Conservation (phyloP, 2,113 vertebrate species). For the Corydoras maculifer region DNA sequence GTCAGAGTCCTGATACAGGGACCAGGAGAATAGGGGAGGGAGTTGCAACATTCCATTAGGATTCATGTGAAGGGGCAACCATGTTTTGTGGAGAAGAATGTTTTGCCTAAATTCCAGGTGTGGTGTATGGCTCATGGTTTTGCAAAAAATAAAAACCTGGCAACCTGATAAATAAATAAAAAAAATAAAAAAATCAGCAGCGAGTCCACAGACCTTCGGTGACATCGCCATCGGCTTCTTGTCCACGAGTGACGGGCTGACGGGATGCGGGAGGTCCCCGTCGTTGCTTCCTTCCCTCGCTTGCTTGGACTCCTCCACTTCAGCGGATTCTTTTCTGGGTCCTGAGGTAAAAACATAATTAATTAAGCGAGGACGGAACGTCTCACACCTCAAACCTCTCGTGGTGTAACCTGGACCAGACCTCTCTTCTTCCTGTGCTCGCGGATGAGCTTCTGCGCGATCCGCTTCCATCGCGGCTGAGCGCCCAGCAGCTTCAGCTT, state of each 20-base stretch:
- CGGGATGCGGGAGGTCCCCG: too few relatives aligned
- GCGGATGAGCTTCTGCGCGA: constrained; percentile 88
- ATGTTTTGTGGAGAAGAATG: constrained; percentile 58
- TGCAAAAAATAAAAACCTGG: constrained; percentile 65
- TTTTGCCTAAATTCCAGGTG: constrained; percentile 62
- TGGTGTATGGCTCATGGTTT: constrained; percentile 61
- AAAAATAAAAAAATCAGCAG: too few relatives aligned
- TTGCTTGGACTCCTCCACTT: too few relatives aligned
- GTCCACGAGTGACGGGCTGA: too few relatives aligned
- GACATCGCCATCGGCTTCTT: background rate
- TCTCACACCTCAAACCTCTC: too few relatives aligned
- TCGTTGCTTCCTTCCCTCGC: too few relatives aligned
- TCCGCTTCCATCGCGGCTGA: constrained; percentile 87
- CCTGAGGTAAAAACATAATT: too few relatives aligned
- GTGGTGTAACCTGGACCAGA: background rate
- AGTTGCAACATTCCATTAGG: constrained; percentile 53
- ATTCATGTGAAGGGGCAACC: constrained; percentile 44
- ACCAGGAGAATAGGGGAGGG: constrained; percentile 40
- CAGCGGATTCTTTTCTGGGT: too few relatives aligned
- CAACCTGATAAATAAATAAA: constrained; percentile 27
- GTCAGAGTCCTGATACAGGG: constrained; percentile 47
- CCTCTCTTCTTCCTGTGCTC: constrained; percentile 89
- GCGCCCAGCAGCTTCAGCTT: constrained; percentile 91
- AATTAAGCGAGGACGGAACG: too few relatives aligned
- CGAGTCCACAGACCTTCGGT: too few relatives aligned